Conservation (phyloP, 2,113 vertebrate genomes). For the Albula goreensis region DNA sequence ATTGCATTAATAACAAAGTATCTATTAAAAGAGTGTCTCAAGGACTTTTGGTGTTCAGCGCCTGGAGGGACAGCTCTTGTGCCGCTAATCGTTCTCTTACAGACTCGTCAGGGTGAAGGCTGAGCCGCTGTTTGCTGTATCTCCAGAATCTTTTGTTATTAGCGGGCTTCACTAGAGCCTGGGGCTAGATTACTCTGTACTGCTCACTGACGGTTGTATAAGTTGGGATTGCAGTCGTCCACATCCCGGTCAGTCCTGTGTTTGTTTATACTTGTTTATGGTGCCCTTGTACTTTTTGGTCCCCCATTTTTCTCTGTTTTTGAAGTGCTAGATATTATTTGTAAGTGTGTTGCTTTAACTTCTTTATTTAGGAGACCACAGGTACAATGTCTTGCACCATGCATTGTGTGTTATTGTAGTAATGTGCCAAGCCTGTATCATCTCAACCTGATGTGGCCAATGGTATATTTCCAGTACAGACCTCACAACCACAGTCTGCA, state of each 20-base stretch:
- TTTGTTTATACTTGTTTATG: background rate
- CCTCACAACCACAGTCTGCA: too few species aligned
- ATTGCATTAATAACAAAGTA: too few species aligned
- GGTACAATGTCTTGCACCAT: too few species aligned
- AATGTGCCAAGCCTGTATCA: too few species aligned
- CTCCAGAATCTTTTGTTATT: background rate
- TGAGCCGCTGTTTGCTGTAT: background rate
- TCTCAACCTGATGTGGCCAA: too few species aligned
- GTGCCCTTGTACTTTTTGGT: background rate
- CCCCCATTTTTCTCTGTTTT: background rate
- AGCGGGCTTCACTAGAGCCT: background rate
- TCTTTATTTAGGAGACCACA: too few species aligned
- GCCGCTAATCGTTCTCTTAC: background rate
- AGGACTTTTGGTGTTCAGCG: background rate
- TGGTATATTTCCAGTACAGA: too few species aligned
- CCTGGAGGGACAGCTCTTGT: background rate
- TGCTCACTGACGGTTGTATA: background rate
- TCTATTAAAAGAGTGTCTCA: background rate
- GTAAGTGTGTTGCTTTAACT: background rate
- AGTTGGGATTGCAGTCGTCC: background rate
- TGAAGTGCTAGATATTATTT: background rate
- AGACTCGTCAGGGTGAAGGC: background rate
- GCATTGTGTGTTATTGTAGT: too few species aligned
- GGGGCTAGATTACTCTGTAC: background rate
- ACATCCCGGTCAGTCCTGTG: background rate